Evolutionary conservation across 2,888 invertebrate species (phyloP).

Genomic region (Ormyrus thymus): DNA sequence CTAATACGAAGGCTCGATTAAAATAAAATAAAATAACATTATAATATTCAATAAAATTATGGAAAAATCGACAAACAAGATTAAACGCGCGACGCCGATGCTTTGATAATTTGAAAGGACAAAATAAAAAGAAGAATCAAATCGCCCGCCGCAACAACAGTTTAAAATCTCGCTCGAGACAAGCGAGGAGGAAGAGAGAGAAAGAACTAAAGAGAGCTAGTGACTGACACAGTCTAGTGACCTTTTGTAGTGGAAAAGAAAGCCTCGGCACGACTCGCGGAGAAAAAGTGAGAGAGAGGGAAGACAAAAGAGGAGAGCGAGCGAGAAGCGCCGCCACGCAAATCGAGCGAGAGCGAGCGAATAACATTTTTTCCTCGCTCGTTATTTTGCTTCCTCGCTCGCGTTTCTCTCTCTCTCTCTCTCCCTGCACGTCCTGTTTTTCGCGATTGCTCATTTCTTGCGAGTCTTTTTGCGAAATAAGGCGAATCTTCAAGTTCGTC

Average conservation of each 20-base stretch:
- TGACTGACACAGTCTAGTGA: constrained; percentile 36
- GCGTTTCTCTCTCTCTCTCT: constrained; percentile 1
- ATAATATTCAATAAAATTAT: too few relatives aligned
- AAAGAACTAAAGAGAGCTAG: background rate
- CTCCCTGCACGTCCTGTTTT: constrained; percentile 53
- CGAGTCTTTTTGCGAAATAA: constrained; percentile 28
- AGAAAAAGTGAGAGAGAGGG: constrained; percentile 5
- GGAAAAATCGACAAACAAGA: too few relatives aligned
- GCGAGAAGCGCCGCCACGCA: background rate
- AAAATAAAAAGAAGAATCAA: too few relatives aligned
- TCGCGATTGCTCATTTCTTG: constrained; percentile 56
- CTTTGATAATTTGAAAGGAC: too few relatives aligned
- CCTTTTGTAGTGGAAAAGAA: constrained; percentile 27
- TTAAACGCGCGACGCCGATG: too few relatives aligned
- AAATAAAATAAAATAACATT: too few relatives aligned
- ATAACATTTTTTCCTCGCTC: constrained; percentile 12
- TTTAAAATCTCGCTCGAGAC: background rate
- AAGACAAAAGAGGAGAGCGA: background rate
- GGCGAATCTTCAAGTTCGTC: constrained; percentile 16
- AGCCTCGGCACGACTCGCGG: background rate
- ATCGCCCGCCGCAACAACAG: too few relatives aligned
- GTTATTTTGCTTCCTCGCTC: constrained; percentile 16
- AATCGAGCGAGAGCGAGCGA: constrained; percentile 2
- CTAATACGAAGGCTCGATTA: too few relatives aligned
- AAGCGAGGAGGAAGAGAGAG: background rate